phyloP scores from a whole-genome alignment of 2,797 vertebrate genomes.

The Rhincodon typus region DNA sequence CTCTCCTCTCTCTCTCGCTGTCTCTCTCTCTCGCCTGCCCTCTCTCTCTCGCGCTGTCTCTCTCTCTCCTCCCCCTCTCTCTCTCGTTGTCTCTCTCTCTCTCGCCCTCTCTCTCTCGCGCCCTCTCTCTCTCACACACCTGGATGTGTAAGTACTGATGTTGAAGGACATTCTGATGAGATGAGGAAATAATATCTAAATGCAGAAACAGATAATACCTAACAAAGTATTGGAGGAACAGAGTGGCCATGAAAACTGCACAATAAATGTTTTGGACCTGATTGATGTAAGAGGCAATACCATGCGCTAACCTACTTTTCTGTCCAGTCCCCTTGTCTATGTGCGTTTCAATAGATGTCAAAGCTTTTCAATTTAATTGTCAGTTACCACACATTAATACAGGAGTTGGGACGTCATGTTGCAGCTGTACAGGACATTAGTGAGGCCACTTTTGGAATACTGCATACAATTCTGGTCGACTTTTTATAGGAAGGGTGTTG shows the following conservation, averaged over 20 bases:
- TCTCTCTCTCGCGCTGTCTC: conserved; percentile 38
- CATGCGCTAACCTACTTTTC: neutral
- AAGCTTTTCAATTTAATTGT: neutral
- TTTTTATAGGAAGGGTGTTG: too few relatives aligned
- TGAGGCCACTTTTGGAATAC: too few relatives aligned
- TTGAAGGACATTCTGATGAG: neutral
- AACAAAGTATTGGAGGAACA: neutral
- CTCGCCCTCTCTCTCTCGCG: too few relatives aligned
- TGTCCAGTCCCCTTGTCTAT: neutral
- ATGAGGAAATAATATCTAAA: neutral
- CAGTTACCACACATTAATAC: too few relatives aligned
- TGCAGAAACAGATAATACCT: neutral
- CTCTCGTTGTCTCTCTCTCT: conserved; percentile 39
- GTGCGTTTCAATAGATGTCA: neutral
- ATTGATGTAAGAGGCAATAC: neutral
- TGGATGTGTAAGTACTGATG: neutral
- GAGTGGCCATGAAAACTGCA: neutral
- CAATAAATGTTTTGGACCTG: neutral
- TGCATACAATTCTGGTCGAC: too few relatives aligned
- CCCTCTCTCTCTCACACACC: conserved; percentile 34
- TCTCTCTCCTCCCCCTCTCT: too few relatives aligned
- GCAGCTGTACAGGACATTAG: too few relatives aligned
- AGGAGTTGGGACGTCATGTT: too few relatives aligned
- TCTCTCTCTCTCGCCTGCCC: too few relatives aligned
- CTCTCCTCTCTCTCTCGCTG: too few relatives aligned